A percentile compares a stretch with the other conserved stretches of the same genome.
Evolutionary conservation across 2,113 vertebrate genomes (phyloP).

Genomic region (Pavo muticus): DNA sequence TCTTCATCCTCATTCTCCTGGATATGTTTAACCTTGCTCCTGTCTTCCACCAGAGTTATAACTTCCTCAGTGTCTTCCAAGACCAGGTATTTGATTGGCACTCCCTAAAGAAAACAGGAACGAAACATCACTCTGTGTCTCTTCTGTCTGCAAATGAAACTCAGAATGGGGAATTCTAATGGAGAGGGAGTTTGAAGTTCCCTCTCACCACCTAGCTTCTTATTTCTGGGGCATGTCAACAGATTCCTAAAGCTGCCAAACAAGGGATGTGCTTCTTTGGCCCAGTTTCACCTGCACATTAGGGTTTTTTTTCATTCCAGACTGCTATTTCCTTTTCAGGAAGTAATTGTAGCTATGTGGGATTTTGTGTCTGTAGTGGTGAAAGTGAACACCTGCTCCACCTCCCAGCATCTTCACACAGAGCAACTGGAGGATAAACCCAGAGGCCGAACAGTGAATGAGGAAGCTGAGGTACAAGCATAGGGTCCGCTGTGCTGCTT

Average conservation of each 20-base stretch:
- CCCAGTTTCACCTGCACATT: not conserved
- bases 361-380: not conserved
- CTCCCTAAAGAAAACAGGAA: conserved; percentile 70
- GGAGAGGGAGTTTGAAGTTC: not conserved
- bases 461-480: not conserved
- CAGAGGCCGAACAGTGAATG: not conserved
- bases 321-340: not conserved
- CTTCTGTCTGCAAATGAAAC: not conserved
- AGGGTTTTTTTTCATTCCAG: not conserved
- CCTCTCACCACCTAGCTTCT: not conserved
- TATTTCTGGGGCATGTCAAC: not conserved
- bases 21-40: conserved; percentile 40
- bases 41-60: conserved; percentile 80
- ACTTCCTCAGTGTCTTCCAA: conserved; percentile 84
- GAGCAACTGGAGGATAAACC: not conserved
- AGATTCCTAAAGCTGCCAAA: not conserved
- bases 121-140: not conserved
- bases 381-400: not conserved
- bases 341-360: not conserved
- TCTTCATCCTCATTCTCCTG: conserved; percentile 38
- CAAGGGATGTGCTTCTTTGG: not conserved
- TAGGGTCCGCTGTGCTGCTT: not conserved
- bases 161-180: not conserved
- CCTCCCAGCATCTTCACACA: not conserved
- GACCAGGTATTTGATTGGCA: conserved; percentile 84